Base-by-base conservation (phyloP, 2,113 vertebrate genomes). In the Cryptotis parvus region DNA sequence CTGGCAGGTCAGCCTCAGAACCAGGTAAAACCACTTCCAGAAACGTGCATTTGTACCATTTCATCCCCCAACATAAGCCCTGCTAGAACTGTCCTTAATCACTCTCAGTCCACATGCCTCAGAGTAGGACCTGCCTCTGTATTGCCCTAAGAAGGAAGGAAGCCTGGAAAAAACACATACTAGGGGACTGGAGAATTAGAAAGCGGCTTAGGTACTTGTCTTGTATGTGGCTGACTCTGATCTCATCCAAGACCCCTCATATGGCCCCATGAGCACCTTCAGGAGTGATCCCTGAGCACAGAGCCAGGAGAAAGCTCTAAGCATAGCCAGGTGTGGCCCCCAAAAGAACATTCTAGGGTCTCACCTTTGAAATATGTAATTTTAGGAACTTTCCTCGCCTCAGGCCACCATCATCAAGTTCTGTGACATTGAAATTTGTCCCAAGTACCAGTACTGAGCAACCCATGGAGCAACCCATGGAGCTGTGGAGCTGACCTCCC, bases 1-100 rank as follows among this genome's bases (percentile, higher is more conserved):
- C 45, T 99, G 99, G 99, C 99, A 99, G 88, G 97, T 99, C 97
- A 99, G 99, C 91, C 98, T 99, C 9, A 97, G 99, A 35, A 98
- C 97, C 88, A 98, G 87, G 99, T 99, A 97, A 95, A 45, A 4
- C 1, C 37, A 0, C 15, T 16, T 29, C 9, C 12, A 37, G 43
- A 75, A 66, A 37, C 3, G 0, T 31, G 63, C 63, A 2, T 8
- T 4, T 9, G 2, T 18, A 2, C 43, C 33, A 1, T 12, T 31
- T 65, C 9, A 20, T 11, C 39, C 33, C 55, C 14, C 49, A 5
- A 4, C 0, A 26, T 4, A 24, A 27, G 31, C 20, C 45, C 70
- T 0, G 0, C 2, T 58, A 20, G 55, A 58, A 22, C 55, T 7
- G 31, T 16, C 75, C 12, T 12, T 49, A 14, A 49, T 12, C 5